Conservation (phyloP, 1,140 invertebrate genomes). For the Heterodera carotae region DNA sequence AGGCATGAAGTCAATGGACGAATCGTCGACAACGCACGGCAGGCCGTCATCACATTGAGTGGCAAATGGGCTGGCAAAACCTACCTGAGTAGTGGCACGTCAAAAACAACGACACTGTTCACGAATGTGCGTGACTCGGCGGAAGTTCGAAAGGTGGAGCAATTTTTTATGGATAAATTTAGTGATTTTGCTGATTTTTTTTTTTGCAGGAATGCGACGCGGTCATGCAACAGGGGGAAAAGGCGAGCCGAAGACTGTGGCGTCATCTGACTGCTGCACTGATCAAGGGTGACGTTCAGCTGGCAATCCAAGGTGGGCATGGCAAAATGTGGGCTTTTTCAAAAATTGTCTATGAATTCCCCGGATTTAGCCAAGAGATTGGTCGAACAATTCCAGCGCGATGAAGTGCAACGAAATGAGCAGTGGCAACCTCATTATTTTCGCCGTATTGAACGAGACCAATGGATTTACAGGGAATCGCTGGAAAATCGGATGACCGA, state of each 20-base stretch:
- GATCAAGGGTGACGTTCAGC: constrained; percentile 82
- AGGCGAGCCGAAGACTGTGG: constrained; percentile 75
- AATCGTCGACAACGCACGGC: constrained; percentile 74
- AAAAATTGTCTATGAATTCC: too few species aligned
- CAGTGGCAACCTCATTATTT: too few species aligned
- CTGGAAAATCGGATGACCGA: too few species aligned
- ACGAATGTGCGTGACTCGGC: constrained; percentile 84
- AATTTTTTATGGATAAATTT: not conserved
- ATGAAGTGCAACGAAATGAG: too few species aligned
- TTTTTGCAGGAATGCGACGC: constrained; percentile 43
- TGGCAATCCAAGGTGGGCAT: constrained; percentile 73
- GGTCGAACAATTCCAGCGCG: too few species aligned
- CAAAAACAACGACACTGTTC: constrained; percentile 78
- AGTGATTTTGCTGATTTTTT: not conserved
- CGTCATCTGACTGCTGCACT: constrained; percentile 91
- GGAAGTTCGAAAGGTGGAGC: constrained; percentile 77
- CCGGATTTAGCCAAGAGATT: too few species aligned
- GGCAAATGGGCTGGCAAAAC: not conserved
- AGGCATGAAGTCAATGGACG: constrained; percentile 67
- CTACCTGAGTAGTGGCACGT: constrained; percentile 72
- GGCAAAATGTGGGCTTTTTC: too few species aligned
- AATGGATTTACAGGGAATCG: too few species aligned
- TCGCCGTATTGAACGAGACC: too few species aligned
- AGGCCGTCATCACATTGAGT: constrained; percentile 68
- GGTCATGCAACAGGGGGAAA: constrained; percentile 49